Base-by-base conservation (phyloP, 2,888 invertebrate genomes). In the Netelia melanura region DNA sequence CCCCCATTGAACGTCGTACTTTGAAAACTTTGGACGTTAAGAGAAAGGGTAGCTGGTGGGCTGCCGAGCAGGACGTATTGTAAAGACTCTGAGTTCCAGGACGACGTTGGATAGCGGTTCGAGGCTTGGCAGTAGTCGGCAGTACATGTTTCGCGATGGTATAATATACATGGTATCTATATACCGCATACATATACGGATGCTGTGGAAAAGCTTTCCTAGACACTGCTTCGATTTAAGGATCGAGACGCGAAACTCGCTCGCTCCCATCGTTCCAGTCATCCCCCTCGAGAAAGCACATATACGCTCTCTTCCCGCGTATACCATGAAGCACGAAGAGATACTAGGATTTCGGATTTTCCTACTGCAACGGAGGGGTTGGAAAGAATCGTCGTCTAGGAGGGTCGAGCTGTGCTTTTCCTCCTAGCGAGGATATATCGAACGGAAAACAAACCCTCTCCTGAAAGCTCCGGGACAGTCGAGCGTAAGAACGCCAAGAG, bases 1-100 rank as follows among this genome's bases (percentile, higher is more conserved):
- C 89, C 88, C 88, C 91, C 90, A 91, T 91, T 92, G 91, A 93
- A 92, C 90, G 92, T 92, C 91, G 92, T 91, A 93, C 92, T 92
- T 93, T 93, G 93, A 93, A 93, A 94, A 94, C 93, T 94, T 93
- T 92, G 91, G 90, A 93, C 92, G 92, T 93, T 93, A 92, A 93
- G 92, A 92, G 93, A 92, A 93, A 92, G 93, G 92, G 92, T 91
- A 90, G 91, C 89, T 90, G 87, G 88, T 90, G 90, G 88, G 89
- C 90, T 92, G 92, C 89, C 89, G 90, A 92, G 80, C 85, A 85
- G 92, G 91, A 92, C 91, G 92, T 91, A 93, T 92, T 93, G 92
- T 92, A 91, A 92, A 92, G 91, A 90, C 90, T 90, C 88, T 89
- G 81, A 72, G 83, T 83, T 82, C 81, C 71, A 75, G 80, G 86